Base-by-base conservation (phyloP, 2,888 invertebrate genomes). In the Clitarchus hookeri region DNA sequence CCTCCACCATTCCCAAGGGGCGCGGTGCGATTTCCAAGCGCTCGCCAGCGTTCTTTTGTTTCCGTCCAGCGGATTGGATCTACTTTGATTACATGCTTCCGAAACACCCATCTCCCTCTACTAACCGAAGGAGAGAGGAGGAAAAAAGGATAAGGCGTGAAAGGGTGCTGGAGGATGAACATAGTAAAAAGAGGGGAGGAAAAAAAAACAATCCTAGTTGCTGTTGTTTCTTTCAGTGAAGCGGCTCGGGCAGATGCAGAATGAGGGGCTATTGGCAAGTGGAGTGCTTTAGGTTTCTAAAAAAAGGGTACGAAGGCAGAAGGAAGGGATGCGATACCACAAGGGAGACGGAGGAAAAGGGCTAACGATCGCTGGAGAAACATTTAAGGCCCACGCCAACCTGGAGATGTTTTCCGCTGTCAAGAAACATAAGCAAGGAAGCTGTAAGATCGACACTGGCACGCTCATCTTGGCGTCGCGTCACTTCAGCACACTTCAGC, bases 351-450 rank as follows among this genome's bases (percentile, higher is more conserved):
- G 65, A 65, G n/a, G 65, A n/a, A 79, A 79, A 19, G 27, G 79
- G 82, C 82, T 82, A 27, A 82, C 82, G 82, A 27, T 82, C 82
- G 82, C 82, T 19, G 27, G 82, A 82, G 82, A 82, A 27, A 25
- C 80, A 82, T 82, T 82, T 27, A 82, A 82, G 82, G 36, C 27
- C 26, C 13, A 9, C 44, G 8, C 48, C 12, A 9, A 65, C 65
- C 65, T 19, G 36, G 36, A 36, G 36, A 36, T 36, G 36, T 4
- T 4, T 36, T 36, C 36, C 36, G 36, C 36, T 36, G 1, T 36
- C 4, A 4, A 36, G 36, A 36, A 36, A 36, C 36, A 36, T 36
- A 36, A 1, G 36, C 36, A 4, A 36, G 36, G 36, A 36, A 36
- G 36, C 4, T 36, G 36, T 4, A 36, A 36, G 36, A 36, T 36